A percentile compares a stretch with the other conserved stretches of the same genome.
Evolutionary conservation across 2,113 vertebrate genomes (phyloP).

Genomic region (Solea solea): DNA sequence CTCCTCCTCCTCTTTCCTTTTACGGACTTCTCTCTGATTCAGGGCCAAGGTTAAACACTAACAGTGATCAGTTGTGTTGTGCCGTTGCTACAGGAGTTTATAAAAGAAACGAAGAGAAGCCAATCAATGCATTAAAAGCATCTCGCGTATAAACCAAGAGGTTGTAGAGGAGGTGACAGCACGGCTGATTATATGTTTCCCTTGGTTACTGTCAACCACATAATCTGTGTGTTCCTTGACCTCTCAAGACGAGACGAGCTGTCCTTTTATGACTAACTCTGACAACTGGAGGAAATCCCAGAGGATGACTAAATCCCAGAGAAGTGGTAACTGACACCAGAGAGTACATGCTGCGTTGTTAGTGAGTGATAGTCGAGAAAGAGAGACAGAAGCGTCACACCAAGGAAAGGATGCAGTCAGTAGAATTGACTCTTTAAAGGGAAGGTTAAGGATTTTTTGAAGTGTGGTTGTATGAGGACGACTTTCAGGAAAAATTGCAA

Average conservation of each 20-base stretch:
- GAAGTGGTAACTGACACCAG: conserved; percentile 49
- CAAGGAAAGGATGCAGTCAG: conserved; percentile 2
- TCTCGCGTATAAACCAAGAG: conserved; percentile 1
- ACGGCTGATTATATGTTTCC: conserved; percentile 39
- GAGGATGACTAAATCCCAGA: conserved; percentile 41
- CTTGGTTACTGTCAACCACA: conserved; percentile 18
- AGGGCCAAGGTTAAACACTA: conserved; percentile 6
- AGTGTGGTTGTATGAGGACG: too few species aligned
- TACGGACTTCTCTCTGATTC: conserved; percentile 50
- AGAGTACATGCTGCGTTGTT: conserved; percentile 48
- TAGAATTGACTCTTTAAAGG: neutral
- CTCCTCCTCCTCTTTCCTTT: conserved; percentile 44
- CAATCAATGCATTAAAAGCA: neutral
- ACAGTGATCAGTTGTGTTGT: conserved; percentile 24
- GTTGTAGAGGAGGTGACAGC: neutral
- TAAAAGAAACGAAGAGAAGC: neutral
- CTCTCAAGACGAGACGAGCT: conserved; percentile 19
- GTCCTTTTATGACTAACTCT: conserved; percentile 18
- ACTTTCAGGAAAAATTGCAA: too few species aligned
- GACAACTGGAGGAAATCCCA: conserved; percentile 26
- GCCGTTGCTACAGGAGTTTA: neutral
- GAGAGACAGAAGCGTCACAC: conserved; percentile 52
- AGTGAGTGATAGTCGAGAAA: conserved; percentile 52
- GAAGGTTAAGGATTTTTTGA: too few species aligned
- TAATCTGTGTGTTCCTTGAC: conserved; percentile 49